These are phyloP conservation scores for Spodoptera frugiperda DNA, from an alignment of 1,140 invertebrate species.

Conservation along the genomic window DNA sequence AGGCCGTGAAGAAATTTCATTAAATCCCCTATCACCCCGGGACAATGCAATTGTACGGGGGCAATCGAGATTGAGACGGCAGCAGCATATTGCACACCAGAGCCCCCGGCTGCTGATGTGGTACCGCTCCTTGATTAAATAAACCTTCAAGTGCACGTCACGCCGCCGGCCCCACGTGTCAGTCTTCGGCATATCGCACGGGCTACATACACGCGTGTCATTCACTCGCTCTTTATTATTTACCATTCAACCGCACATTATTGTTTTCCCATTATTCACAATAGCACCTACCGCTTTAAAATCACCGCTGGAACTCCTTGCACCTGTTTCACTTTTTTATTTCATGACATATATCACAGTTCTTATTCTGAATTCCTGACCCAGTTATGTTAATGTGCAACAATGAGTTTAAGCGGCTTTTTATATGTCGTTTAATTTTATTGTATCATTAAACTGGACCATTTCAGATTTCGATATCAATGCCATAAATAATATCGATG, in stretches of 20 bases:
- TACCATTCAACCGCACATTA: slow-evolving; percentile 17
- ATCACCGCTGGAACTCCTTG: background rate
- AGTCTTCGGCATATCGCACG: slow-evolving; percentile 72
- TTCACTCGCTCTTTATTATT: slow-evolving; percentile 44
- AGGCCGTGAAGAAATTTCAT: slow-evolving; percentile 76
- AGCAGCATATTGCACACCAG: slow-evolving; percentile 68
- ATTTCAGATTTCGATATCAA: slow-evolving; percentile 35
- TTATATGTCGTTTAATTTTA: slow-evolving; percentile 46
- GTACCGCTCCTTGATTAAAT: slow-evolving; percentile 81
- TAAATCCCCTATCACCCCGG: slow-evolving; percentile 78
- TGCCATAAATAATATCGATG: slow-evolving; percentile 16
- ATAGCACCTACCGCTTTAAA: slow-evolving; percentile 19
- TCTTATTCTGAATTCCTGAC: slow-evolving; percentile 35
- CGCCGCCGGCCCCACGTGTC: slow-evolving; percentile 70
- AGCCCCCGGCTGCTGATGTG: slow-evolving; percentile 55
- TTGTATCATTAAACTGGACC: slow-evolving; percentile 23
- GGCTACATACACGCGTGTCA: slow-evolving; percentile 54
- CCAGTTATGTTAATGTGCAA: slow-evolving; percentile 30
- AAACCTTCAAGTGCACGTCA: slow-evolving; percentile 80
- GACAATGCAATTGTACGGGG: slow-evolving; percentile 77
- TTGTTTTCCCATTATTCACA: slow-evolving; percentile 39
- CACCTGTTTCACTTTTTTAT: slow-evolving; percentile 31
- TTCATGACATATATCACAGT: slow-evolving; percentile 30
- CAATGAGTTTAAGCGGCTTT: slow-evolving; percentile 32
- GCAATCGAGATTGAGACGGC: slow-evolving; percentile 80